phyloP scores from a whole-genome alignment of 2,113 vertebrate genomes.

The Typhlomys cinereus region DNA sequence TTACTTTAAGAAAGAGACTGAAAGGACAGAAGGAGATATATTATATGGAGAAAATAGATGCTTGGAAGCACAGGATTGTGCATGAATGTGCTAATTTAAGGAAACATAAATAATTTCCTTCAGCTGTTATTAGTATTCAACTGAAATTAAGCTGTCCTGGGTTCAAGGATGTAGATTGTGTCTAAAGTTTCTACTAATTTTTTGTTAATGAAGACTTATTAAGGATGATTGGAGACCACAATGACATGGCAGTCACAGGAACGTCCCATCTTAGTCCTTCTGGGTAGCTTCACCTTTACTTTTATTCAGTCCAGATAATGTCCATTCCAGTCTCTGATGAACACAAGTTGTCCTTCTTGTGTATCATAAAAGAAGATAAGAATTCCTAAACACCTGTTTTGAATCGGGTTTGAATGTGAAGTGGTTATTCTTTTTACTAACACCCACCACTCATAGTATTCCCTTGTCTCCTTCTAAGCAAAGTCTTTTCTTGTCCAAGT shows the following conservation, averaged over 20 bases:
- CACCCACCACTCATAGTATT: not conserved
- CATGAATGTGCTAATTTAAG: conserved; percentile 32
- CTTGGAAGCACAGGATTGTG: not conserved
- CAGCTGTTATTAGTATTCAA: not conserved
- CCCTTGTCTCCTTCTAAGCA: not conserved
- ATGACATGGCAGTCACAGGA: not conserved
- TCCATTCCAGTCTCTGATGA: not conserved
- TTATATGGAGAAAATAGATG: not conserved
- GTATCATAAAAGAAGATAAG: too few species aligned
- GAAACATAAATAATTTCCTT: conserved; percentile 7
- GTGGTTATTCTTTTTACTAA: not conserved
- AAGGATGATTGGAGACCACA: not conserved
- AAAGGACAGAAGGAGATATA: not conserved
- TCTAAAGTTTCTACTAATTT: conserved; percentile 13
- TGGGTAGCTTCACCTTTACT: not conserved
- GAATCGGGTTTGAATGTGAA: not conserved
- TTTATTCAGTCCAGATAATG: not conserved
- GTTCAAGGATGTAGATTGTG: not conserved
- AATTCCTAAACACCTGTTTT: too few species aligned
- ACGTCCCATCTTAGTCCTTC: not conserved
- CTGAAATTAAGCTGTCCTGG: not conserved
- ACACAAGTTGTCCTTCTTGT: not conserved
- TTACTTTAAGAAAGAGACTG: not conserved
- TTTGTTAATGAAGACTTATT: not conserved
- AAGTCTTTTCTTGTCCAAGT: conserved; percentile 1